Conservation (phyloP, 2,113 vertebrate species). For the Cervus canadensis region DNA sequence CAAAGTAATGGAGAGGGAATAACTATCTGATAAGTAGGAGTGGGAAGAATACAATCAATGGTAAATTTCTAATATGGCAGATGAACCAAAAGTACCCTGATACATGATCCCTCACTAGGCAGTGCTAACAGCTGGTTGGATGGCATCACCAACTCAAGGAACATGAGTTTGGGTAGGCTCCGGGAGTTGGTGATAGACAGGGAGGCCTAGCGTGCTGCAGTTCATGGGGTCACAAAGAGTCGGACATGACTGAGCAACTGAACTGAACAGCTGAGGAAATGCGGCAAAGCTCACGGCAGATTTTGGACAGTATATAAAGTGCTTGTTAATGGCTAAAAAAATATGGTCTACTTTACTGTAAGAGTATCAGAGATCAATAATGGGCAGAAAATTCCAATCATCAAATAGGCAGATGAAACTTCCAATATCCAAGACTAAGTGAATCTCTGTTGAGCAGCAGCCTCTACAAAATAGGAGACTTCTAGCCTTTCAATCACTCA, state of each 20-base stretch:
- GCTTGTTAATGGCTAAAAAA: constrained; percentile 55
- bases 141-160: not conserved
- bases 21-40: not conserved
- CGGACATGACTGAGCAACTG: accelerated
- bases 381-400: constrained; percentile 27
- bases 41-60: not conserved
- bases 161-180: not conserved
- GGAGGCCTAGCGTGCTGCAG: not conserved
- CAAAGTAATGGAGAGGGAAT: not conserved
- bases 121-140: not conserved
- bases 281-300: constrained; percentile 33
- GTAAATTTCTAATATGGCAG: not conserved
- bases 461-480: not conserved
- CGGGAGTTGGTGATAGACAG: not conserved
- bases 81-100: not conserved
- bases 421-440: constrained; percentile 39
- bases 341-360: constrained; percentile 24
- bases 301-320: constrained; percentile 58
- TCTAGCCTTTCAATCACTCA: not conserved
- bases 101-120: not conserved
- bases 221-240: not conserved
- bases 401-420: constrained; percentile 57
- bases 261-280: constrained; percentile 39
- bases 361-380: constrained; percentile 48
- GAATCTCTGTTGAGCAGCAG: not conserved